phyloP scores from a whole-genome alignment of 2,797 vertebrate genomes.

The Florisuga fusca region DNA sequence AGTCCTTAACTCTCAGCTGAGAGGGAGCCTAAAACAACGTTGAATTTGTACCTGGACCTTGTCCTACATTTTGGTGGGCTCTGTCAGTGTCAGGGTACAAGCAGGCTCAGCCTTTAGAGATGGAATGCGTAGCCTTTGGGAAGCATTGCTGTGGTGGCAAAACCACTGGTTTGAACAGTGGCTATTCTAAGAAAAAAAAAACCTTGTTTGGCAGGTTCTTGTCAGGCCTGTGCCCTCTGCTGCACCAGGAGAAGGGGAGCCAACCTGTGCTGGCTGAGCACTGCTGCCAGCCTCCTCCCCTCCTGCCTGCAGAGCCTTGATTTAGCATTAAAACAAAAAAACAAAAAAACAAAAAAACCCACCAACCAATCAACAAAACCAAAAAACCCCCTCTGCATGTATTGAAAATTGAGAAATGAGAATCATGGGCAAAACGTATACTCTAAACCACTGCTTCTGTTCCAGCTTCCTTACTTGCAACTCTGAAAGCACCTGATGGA shows the following conservation, averaged over 20 bases:
- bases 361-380: too few species aligned
- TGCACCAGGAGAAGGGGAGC: not conserved
- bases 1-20: not conserved
- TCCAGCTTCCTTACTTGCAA: not conserved
- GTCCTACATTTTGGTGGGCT: not conserved
- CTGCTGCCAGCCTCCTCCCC: not conserved
- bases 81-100: not conserved
- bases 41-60: not conserved
- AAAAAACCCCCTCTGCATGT: not conserved
- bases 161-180: rapidly evolving
- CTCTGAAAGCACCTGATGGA: not conserved
- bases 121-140: not conserved
- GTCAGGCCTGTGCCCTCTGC: not conserved
- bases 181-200: not conserved
- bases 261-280: not conserved
- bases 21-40: rapidly evolving
- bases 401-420: not conserved
- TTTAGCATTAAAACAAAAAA: not conserved
- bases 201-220: rapidly evolving
- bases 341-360: not conserved
- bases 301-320: not conserved
- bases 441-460: not conserved
- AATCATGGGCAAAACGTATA: not conserved
- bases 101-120: not conserved
- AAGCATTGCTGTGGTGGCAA: not conserved